Evolutionary conservation across 2,113 vertebrate genomes (phyloP).

Genomic region (Poicephalus meyeri): DNA sequence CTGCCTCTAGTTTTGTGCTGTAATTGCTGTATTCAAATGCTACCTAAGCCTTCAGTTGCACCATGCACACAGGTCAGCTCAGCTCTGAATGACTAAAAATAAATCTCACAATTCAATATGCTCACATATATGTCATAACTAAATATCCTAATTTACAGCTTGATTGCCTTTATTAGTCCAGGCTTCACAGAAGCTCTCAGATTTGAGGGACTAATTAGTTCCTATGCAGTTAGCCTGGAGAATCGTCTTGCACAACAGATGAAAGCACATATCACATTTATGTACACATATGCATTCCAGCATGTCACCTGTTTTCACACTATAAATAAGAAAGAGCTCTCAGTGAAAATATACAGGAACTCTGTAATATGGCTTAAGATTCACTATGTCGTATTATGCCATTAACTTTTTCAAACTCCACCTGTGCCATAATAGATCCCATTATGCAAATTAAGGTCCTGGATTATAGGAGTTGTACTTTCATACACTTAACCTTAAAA

Average conservation of each 20-base stretch:
- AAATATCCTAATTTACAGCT: background rate
- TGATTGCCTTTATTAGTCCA: background rate
- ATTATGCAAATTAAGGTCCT: background rate
- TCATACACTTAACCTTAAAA: background rate
- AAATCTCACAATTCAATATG: background rate
- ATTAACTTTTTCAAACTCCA: background rate
- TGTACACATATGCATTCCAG: background rate
- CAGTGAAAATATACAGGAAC: background rate
- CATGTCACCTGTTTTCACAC: background rate
- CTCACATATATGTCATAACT: background rate
- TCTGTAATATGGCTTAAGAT: background rate
- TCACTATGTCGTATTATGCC: background rate
- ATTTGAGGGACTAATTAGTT: background rate
- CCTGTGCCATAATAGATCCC: background rate
- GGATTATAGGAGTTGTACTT: background rate
- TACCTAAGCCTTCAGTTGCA: background rate
- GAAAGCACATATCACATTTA: background rate
- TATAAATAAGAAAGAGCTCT: background rate
- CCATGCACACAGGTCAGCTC: background rate
- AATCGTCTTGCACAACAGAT: background rate
- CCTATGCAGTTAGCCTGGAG: background rate
- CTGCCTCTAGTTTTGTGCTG: background rate
- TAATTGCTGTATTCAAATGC: background rate
- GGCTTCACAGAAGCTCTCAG: background rate
- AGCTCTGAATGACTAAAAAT: background rate